phyloP scores from a whole-genome alignment of 2,797 vertebrate genomes.

The Emydoidea blandingii region DNA sequence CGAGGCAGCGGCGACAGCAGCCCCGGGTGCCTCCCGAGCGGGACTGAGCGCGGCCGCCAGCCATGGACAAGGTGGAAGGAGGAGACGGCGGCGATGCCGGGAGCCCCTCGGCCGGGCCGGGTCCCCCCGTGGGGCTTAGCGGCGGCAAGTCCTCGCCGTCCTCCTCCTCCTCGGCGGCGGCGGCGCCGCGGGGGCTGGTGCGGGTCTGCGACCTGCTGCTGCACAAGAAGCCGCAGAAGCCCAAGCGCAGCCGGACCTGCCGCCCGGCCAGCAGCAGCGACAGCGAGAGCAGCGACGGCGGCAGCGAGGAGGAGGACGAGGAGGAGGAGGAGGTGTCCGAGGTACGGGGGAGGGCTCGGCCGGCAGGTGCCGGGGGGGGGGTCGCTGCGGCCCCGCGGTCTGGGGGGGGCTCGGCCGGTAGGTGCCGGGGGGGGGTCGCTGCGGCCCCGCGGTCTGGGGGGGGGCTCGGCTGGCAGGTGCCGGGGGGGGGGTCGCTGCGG shows the following conservation, averaged over 20 bases:
- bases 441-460: neutral
- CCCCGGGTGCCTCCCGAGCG: slow-evolving; percentile 31
- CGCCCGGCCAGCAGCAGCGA: slow-evolving; percentile 69
- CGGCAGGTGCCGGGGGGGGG: too few relatives aligned
- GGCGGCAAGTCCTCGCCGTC: slow-evolving; percentile 37
- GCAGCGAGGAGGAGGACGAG: slow-evolving; percentile 77
- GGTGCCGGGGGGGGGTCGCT: too few relatives aligned
- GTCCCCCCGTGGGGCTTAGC: slow-evolving; percentile 65
- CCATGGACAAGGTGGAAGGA: slow-evolving; percentile 44
- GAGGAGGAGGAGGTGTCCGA: slow-evolving; percentile 69
- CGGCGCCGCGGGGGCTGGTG: slow-evolving; percentile 76
- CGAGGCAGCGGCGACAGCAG: slow-evolving; percentile 73
- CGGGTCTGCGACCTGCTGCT: slow-evolving; percentile 82
- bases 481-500: neutral
- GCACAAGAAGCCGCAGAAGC: slow-evolving; percentile 77
- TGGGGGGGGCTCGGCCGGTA: neutral
- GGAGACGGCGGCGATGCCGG: slow-evolving; percentile 16
- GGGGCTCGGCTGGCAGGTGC: neutral
- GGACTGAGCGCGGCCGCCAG: neutral
- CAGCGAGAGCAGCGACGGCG: slow-evolving; percentile 73
- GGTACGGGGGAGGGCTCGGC: neutral
- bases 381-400: neutral
- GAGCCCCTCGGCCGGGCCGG: slow-evolving; percentile 59
- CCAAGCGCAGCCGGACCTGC: slow-evolving; percentile 79
- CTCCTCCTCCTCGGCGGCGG: slow-evolving; percentile 46